Percentiles rank a stretch among this genome's conserved stretches.
These are phyloP conservation scores for Mastomys natalensis DNA, from an alignment of 2,113 vertebrate genomes.

Conservation along the genomic window DNA sequence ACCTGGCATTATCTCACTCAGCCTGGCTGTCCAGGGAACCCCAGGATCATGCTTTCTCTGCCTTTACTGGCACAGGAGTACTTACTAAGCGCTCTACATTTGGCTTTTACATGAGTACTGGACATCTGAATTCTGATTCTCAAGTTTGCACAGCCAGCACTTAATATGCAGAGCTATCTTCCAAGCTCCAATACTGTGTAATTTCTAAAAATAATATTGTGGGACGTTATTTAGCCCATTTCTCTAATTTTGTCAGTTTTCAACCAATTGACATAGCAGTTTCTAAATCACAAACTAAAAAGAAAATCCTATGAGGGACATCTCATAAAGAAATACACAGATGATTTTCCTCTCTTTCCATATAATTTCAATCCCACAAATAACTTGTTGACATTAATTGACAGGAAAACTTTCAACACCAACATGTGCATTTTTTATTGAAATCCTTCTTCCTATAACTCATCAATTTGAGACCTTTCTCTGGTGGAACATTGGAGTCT, in stretches of 20 bases:
- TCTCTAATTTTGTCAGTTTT: background rate
- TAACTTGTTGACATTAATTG: background rate
- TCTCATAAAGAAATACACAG: background rate
- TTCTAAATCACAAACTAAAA: background rate
- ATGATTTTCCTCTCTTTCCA: background rate
- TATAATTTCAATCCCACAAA: background rate
- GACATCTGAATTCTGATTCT: background rate
- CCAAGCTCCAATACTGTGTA: background rate
- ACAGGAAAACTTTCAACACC: background rate
- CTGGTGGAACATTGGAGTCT: background rate
- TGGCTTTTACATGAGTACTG: no score
- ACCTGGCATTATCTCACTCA: background rate
- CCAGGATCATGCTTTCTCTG: no score
- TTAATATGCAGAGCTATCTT: background rate
- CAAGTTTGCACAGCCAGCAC: background rate
- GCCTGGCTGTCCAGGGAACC: background rate
- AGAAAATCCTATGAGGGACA: background rate
- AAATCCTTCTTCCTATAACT: background rate
- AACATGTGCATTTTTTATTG: background rate
- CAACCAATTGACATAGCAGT: background rate
- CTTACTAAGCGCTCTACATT: background rate
- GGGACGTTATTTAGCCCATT: background rate
- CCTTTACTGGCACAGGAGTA: no score
- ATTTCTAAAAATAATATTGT: background rate
- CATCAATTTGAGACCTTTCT: background rate